Percentiles rank a stretch among this genome's conserved stretches.
These are phyloP conservation scores for Austrolebias charrua DNA, from an alignment of 2,797 vertebrate species.

Conservation along the genomic window DNA sequence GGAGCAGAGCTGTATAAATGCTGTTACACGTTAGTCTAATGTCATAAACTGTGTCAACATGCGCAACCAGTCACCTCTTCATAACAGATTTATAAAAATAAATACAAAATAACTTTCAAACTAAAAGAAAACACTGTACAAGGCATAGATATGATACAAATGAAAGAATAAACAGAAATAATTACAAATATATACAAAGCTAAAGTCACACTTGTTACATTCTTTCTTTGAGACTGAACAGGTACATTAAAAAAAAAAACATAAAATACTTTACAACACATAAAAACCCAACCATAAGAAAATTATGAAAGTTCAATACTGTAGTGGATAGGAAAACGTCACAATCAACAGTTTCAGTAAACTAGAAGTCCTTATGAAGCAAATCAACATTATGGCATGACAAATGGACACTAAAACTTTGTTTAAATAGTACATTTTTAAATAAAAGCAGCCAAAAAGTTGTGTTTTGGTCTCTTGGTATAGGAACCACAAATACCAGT, in stretches of 20 bases:
- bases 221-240: conserved; percentile 78
- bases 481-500: conserved; percentile 41
- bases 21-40: not conserved
- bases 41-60: conserved; percentile 81
- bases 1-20: not conserved
- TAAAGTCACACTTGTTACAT: conserved; percentile 75
- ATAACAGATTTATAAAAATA: conserved; percentile 99
- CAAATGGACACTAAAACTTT: conserved; percentile 46
- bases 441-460: conserved; percentile 25
- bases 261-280: conserved; percentile 69
- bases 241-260: conserved; percentile 75
- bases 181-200: conserved; percentile 97
- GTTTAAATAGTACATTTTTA: conserved; percentile 42
- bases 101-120: conserved; percentile 99
- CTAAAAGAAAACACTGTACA: conserved; percentile 94
- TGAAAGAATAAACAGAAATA: conserved; percentile 93
- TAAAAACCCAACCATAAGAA: conserved; percentile 65
- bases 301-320: conserved; percentile 52
- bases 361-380: conserved; percentile 54
- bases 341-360: conserved; percentile 68
- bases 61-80: conserved; percentile 99
- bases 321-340: conserved; percentile 51
- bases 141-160: conserved; percentile 98
- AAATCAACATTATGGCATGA: conserved; percentile 50
- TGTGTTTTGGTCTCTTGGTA: conserved; percentile 31